Percentiles rank a stretch among this genome's conserved stretches.
Evolutionary conservation across 2,888 invertebrate species (phyloP).

Genomic region (Isotomurus palustris): DNA sequence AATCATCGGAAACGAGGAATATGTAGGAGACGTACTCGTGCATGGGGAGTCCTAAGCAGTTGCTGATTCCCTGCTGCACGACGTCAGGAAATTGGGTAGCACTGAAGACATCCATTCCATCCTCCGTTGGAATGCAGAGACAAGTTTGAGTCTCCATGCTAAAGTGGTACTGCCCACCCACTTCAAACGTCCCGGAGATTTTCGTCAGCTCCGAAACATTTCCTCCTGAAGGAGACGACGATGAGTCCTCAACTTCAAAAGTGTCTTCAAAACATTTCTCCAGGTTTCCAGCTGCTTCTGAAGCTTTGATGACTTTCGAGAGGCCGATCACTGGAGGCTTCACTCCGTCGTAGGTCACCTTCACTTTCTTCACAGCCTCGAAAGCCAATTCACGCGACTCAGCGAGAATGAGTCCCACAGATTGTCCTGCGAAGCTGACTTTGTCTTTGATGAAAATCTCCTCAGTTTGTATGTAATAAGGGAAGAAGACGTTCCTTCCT

Average conservation of each 20-base stretch:
- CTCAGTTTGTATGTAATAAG: conserved; percentile 8
- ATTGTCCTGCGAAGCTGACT: conserved; percentile 49
- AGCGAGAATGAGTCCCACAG: conserved; percentile 50
- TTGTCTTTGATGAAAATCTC: conserved; percentile 48
- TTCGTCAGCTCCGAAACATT: conserved; percentile 47
- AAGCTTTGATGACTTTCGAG: conserved; percentile 10
- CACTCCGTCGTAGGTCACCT: conserved; percentile 13
- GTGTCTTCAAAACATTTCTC: background rate
- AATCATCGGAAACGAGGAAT: background rate
- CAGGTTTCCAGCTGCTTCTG: conserved; percentile 4
- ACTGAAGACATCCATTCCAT: conserved; percentile 64
- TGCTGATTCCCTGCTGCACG: conserved; percentile 57
- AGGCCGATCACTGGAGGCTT: conserved; percentile 40
- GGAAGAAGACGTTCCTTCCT: conserved; percentile 58
- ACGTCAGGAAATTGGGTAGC: conserved; percentile 63
- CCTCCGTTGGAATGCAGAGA: conserved; percentile 64
- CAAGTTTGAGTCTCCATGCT: conserved; percentile 67
- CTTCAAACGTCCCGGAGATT: conserved; percentile 54
- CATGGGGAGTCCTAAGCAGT: conserved; percentile 56
- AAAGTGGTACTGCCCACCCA: conserved; percentile 66
- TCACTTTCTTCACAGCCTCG: conserved; percentile 44
- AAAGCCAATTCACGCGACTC: conserved; percentile 46
- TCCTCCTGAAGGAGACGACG: background rate
- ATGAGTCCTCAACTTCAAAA: background rate
- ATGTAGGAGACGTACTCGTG: conserved; percentile 61